Evolutionary conservation across 2,888 invertebrate species (phyloP), one percentile per base, ranked within the genome.

Genomic region (Trypoxylon attenuatum): DNA sequence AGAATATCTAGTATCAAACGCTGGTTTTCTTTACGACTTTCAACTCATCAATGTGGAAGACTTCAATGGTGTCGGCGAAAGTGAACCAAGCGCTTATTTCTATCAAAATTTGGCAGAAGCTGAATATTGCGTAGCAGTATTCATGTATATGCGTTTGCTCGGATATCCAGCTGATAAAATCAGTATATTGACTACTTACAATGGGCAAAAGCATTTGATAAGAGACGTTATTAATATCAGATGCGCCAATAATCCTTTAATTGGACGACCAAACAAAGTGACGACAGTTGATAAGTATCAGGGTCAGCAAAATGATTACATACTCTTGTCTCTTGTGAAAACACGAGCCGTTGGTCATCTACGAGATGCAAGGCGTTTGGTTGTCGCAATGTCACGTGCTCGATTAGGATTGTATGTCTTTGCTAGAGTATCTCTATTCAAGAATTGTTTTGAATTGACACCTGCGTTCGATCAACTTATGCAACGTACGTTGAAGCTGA

Each of bases 261-360:
- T 99, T 76, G 99, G 99, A 15, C 89, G 93, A 81, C 98, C 98
- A 0, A 92, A 94, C 75, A 98, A 97, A 90, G 92, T 96, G 21
- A 95, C 96, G 0, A 99, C 99, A 0, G 99, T 99, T 15, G 99
- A 99, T 89, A 98, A 99, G 85, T 99, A 98, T 87, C 99, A 99
- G 85, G 99, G 99, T 58, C 99, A 99, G 84, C 99, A 99, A 88
- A 99, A 99, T 88, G 99, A 99, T 88, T 97, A 96, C 82, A 97
- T 99, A 63, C 90, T 99, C 13, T 90, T 99, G 47, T 99, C 99
- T 0, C 88, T 99, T 45, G 99, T 99, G 18, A 91, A 98, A 68
- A 99, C 99, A 0, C 94, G 94, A 83, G 96, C 97, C 0, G 98
- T 99, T n/a, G 99, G 99, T 29, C 99, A 99, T 89, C 90, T 99